These are phyloP conservation scores for Ectemnius cavifrons DNA, from an alignment of 2,888 invertebrate species.

Conservation along the genomic window DNA sequence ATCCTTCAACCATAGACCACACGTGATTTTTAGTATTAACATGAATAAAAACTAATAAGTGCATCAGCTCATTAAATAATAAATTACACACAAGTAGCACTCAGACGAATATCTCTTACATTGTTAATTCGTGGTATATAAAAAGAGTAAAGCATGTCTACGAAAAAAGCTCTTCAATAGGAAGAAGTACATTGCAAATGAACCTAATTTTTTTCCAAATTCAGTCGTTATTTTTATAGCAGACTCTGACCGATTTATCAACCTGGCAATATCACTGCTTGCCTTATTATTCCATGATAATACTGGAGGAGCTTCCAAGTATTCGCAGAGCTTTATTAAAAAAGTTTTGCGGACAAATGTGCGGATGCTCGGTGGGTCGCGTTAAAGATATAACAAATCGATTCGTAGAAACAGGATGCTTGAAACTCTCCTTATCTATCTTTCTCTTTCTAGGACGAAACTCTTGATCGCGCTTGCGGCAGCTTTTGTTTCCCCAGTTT, in stretches of 20 bases:
- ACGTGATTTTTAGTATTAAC: too few relatives aligned
- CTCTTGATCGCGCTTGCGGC: slow-evolving; percentile 33
- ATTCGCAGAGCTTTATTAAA: slow-evolving; percentile 51
- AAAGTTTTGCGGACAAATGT: slow-evolving; percentile 46
- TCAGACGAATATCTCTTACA: too few relatives aligned
- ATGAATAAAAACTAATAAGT: too few relatives aligned
- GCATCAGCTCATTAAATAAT: too few relatives aligned
- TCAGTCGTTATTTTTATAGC: slow-evolving; percentile 33
- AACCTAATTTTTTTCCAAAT: neutral
- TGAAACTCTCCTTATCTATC: slow-evolving; percentile 8
- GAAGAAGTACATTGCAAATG: too few relatives aligned
- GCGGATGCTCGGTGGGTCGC: slow-evolving; percentile 30
- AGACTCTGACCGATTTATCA: slow-evolving; percentile 41
- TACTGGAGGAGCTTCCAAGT: slow-evolving; percentile 27
- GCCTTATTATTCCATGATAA: slow-evolving; percentile 36
- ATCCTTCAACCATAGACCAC: too few relatives aligned
- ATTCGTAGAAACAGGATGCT: slow-evolving; percentile 27
- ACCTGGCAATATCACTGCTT: slow-evolving; percentile 37
- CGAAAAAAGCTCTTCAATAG: too few relatives aligned
- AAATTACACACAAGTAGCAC: too few relatives aligned
- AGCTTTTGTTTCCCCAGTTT: slow-evolving; percentile 27
- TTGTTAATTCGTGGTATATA: too few relatives aligned
- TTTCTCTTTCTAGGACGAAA: neutral
- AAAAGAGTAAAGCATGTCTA: too few relatives aligned
- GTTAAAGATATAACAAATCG: slow-evolving; percentile 38